Conservation (phyloP, 2,797 vertebrate species). For the Phyllotis vaccarum region DNA sequence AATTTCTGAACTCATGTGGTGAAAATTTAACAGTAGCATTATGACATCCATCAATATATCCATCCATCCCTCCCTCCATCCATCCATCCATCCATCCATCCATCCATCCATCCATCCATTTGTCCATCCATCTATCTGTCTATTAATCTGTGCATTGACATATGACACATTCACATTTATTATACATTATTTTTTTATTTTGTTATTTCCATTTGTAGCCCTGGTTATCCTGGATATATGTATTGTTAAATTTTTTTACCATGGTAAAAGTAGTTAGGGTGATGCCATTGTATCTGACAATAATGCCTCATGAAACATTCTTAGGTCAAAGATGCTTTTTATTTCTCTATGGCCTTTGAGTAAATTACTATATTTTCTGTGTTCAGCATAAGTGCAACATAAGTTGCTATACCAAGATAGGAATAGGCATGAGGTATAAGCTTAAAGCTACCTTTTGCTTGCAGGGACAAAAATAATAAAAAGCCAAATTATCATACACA, state of each 20-base stretch:
- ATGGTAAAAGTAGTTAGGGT: not conserved
- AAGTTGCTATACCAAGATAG: constrained; percentile 45
- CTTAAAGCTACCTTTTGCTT: constrained; percentile 68
- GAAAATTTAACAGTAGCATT: not conserved
- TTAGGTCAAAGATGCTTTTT: not conserved
- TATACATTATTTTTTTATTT: not conserved
- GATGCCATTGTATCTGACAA: not conserved
- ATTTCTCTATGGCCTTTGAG: not conserved
- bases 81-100: not conserved
- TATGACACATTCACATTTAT: not conserved
- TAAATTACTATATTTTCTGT: not conserved
- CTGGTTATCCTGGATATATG: not conserved
- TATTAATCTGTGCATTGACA: not conserved
- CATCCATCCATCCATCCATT: not conserved
- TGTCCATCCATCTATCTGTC: not conserved
- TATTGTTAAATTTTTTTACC: not conserved
- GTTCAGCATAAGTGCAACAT: not conserved
- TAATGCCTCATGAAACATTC: not conserved
- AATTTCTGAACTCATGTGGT: not conserved
- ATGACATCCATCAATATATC: not conserved
- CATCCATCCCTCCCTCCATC: not conserved
- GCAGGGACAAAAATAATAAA: constrained; percentile 77
- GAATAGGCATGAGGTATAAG: constrained; percentile 54
- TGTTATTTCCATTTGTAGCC: too few relatives aligned
- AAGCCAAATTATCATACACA: constrained; percentile 61